Percentiles rank a stretch among this genome's conserved stretches.
Evolutionary conservation across 1,140 invertebrate genomes (phyloP).

Genomic region (Hypothenemus hampei): DNA sequence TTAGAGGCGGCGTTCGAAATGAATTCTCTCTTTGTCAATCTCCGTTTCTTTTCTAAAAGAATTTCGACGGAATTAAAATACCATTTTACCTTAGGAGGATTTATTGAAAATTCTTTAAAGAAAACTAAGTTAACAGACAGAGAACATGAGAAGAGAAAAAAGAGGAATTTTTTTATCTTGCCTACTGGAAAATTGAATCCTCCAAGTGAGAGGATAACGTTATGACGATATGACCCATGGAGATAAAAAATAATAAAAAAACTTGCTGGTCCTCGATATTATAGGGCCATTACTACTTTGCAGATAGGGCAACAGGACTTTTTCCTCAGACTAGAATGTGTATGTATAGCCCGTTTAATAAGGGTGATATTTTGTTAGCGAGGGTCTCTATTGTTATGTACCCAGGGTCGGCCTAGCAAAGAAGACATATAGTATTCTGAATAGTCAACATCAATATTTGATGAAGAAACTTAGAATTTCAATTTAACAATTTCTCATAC

Average conservation of each 20-base stretch:
- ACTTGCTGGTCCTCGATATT: constrained; percentile 20
- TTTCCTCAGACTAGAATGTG: constrained; percentile 5
- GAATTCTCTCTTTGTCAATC: constrained; percentile 29
- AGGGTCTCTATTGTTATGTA: constrained; percentile 6
- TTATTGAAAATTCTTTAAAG: neutral
- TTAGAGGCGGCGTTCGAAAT: constrained; percentile 35
- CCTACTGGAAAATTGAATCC: constrained; percentile 20
- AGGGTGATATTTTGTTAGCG: constrained; percentile 10
- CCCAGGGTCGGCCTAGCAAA: constrained; percentile 9
- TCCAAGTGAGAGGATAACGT: constrained; percentile 1
- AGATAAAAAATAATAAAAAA: constrained; percentile 23
- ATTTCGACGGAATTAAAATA: constrained; percentile 9
- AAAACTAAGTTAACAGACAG: no score
- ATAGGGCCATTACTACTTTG: constrained; percentile 24
- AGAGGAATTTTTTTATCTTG: no score
- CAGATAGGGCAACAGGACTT: constrained; percentile 14
- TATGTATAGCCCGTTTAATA: constrained; percentile 21
- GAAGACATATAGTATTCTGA: no score
- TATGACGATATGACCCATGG: constrained; percentile 8
- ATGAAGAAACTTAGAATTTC: no score
- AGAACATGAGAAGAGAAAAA: no score
- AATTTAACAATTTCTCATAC: no score
- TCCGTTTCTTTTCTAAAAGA: constrained; percentile 2
- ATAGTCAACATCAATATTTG: no score
- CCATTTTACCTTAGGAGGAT: constrained; percentile 2